Evolutionary conservation across 2,113 vertebrate genomes (phyloP).

Genomic region (Melanerpes formicivorus): DNA sequence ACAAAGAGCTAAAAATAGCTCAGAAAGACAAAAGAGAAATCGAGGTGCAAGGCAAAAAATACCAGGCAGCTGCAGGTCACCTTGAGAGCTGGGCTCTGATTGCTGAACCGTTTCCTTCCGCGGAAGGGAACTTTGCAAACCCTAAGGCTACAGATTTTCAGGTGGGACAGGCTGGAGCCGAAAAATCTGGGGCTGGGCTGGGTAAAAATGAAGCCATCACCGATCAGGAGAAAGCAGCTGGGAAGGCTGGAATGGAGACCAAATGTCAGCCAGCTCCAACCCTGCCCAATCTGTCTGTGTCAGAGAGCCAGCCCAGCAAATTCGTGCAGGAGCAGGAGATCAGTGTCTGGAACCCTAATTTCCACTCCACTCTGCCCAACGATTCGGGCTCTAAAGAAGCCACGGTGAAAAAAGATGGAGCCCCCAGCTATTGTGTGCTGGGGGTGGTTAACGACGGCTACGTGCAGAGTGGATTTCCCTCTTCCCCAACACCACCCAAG

Average conservation of each 20-base stretch:
- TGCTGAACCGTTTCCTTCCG: constrained; percentile 41
- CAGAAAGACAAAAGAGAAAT: constrained; percentile 71
- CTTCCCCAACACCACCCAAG: neutral
- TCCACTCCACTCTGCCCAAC: constrained; percentile 52
- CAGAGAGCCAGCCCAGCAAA: neutral
- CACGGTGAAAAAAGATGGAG: constrained; percentile 66
- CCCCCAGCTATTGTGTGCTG: constrained; percentile 68
- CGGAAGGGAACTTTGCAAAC: constrained; percentile 21
- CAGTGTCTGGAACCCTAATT: constrained; percentile 78
- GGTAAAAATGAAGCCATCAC: constrained; percentile 60
- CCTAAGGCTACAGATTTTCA: constrained; percentile 53
- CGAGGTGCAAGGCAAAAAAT: constrained; percentile 65
- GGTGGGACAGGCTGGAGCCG: constrained; percentile 13
- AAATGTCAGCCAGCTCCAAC: constrained; percentile 20
- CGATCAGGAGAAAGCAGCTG: constrained; percentile 67
- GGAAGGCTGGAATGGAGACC: constrained; percentile 51
- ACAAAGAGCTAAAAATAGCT: constrained; percentile 81
- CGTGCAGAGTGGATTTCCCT: constrained; percentile 7
- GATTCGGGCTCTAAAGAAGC: constrained; percentile 44
- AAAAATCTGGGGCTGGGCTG: neutral
- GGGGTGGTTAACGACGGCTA: constrained; percentile 69
- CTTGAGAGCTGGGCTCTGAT: constrained; percentile 77
- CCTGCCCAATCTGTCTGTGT: constrained; percentile 1
- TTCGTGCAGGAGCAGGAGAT: constrained; percentile 63
- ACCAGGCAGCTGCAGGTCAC: constrained; percentile 70